Conservation (phyloP, 2,113 vertebrate genomes). For the cat (Felis catus) region DNA sequence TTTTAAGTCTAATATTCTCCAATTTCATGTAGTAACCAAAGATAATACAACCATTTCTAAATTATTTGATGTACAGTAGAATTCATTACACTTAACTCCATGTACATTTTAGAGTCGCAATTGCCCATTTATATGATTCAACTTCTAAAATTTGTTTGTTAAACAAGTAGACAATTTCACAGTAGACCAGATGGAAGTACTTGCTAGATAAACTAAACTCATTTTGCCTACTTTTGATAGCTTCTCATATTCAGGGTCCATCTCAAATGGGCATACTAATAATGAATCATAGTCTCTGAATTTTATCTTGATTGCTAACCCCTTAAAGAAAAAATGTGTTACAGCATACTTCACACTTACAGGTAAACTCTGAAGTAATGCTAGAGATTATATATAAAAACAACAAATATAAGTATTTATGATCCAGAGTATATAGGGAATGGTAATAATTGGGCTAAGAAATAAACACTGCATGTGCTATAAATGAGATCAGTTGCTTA, state of each 20-base stretch:
- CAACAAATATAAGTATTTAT: not conserved
- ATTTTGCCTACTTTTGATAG: not conserved
- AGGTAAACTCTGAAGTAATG: not conserved
- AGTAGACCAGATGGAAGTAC: not conserved
- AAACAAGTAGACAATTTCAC: not conserved
- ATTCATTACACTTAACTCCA: not conserved
- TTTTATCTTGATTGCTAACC: not conserved
- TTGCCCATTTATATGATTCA: not conserved
- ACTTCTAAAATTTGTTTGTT: not conserved
- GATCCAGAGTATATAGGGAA: not conserved
- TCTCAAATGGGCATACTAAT: not conserved
- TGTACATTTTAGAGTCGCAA: not conserved
- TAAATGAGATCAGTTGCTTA: not conserved
- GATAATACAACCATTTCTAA: not conserved
- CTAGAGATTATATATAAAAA: not conserved
- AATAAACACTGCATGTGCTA: not conserved
- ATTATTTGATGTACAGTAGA: not conserved
- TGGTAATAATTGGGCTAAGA: not conserved
- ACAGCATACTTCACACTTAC: not conserved
- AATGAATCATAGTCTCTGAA: not conserved
- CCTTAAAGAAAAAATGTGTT: not conserved
- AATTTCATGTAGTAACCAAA: not conserved
- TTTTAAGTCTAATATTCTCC: not conserved
- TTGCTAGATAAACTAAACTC: not conserved
- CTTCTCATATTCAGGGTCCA: not conserved